Evolutionary conservation across 1,140 invertebrate genomes (phyloP).

Genomic region (Tachypleus tridentatus): DNA sequence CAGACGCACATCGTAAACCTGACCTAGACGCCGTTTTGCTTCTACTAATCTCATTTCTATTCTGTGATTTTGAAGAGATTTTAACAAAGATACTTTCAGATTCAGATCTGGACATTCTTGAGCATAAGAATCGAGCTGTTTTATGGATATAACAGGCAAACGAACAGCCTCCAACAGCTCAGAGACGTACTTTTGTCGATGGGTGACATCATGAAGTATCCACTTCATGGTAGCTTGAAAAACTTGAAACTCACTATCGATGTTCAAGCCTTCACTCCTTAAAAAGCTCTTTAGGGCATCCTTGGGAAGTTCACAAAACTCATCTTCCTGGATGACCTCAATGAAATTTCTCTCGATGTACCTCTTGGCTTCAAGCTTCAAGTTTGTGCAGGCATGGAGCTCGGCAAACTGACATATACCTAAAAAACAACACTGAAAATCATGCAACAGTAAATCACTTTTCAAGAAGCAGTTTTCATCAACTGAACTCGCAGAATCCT

Average conservation of each 20-base stretch:
- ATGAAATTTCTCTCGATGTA: conserved; percentile 83
- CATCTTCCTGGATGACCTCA: conserved; percentile 60
- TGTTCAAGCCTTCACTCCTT: conserved; percentile 73
- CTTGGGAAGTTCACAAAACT: conserved; percentile 73
- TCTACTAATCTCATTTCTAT: conserved; percentile 1
- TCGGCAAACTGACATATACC: conserved; percentile 60
- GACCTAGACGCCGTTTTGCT: conserved; percentile 3
- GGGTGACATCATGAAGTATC: conserved; percentile 69
- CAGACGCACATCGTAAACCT: conserved; percentile 22
- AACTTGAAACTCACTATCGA: conserved; percentile 85
- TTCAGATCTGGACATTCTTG: conserved; percentile 67
- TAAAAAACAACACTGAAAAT: conserved; percentile 13
- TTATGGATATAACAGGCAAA: conserved; percentile 67
- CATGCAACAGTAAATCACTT: too few relatives aligned
- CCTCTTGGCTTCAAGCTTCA: conserved; percentile 62
- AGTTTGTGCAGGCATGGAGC: conserved; percentile 69
- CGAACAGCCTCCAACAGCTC: conserved; percentile 73
- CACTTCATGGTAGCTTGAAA: conserved; percentile 81
- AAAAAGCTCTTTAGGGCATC: conserved; percentile 65
- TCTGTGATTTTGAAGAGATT: conserved; percentile 9
- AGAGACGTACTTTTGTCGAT: conserved; percentile 69
- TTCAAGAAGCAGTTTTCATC: too few relatives aligned
- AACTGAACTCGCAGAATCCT: too few relatives aligned
- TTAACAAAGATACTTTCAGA: conserved; percentile 42
- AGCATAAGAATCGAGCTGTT: conserved; percentile 65